Evolutionary conservation across 2,888 invertebrate genomes (phyloP).

Genomic region (Hirtodrosophila trivittata): DNA sequence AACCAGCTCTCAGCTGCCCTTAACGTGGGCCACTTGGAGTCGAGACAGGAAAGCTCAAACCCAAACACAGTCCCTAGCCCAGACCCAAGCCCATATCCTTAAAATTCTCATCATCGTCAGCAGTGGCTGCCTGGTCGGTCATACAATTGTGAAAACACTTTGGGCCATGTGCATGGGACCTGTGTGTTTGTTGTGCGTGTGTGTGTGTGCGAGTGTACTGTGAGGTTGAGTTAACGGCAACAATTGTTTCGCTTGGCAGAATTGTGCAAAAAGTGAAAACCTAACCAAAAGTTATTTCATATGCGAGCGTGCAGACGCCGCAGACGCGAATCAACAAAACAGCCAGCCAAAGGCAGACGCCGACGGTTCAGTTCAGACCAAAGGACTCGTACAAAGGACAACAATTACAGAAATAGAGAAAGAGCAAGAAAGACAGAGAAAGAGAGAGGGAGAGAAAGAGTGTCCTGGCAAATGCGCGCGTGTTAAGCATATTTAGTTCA

Average conservation of each 20-base stretch:
- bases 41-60: conserved; percentile 44
- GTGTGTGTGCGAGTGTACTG: conserved; percentile 17
- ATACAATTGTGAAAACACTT: too few relatives aligned
- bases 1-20: conserved; percentile 17
- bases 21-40: conserved; percentile 49
- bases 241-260: conserved; percentile 64
- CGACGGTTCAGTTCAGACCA: not conserved
- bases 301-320: conserved; percentile 46
- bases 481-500: conserved; percentile 82
- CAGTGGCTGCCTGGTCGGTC: conserved; percentile 50
- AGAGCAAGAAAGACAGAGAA: not conserved
- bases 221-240: conserved; percentile 57
- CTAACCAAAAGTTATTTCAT: conserved; percentile 74
- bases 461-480: conserved; percentile 53
- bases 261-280: conserved; percentile 61
- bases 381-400: conserved; percentile 20
- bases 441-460: not conserved
- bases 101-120: too few relatives aligned
- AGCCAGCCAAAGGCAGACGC: not conserved
- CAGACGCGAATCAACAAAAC: conserved; percentile 43
- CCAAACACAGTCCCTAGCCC: conserved; percentile 35
- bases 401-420: not conserved
- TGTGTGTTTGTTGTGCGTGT: conserved; percentile 1
- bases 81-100: too few relatives aligned
- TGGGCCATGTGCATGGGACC: conserved; percentile 22